A percentile compares a stretch with the other conserved stretches of the same genome.
These are phyloP conservation scores for Cathartes aura DNA, from an alignment of 2,113 vertebrate species.

Conservation along the genomic window DNA sequence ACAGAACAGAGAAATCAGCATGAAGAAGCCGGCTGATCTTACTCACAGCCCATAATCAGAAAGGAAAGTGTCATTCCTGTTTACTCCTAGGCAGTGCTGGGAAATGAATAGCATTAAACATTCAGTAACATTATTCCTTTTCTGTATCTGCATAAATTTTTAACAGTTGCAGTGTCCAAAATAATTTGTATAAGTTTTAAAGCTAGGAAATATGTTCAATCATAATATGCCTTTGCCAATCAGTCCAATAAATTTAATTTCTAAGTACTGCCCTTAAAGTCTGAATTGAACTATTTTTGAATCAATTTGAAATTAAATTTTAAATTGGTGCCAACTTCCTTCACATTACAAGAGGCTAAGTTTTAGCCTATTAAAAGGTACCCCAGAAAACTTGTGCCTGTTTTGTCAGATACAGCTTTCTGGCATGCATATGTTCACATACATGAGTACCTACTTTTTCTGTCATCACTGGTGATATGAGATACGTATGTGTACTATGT, in stretches of 20 bases:
- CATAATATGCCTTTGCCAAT: not conserved
- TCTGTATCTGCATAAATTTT: slow-evolving; percentile 56
- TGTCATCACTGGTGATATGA: not conserved
- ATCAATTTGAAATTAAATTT: slow-evolving; percentile 57
- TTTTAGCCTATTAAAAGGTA: not conserved
- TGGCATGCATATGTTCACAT: not conserved
- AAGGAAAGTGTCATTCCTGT: slow-evolving; percentile 36
- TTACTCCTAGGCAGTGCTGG: slow-evolving; percentile 46
- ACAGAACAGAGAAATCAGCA: slow-evolving; percentile 40
- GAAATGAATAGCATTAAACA: slow-evolving; percentile 62
- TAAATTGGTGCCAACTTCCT: not conserved
- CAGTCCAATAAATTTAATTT: slow-evolving; percentile 11
- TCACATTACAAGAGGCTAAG: not conserved
- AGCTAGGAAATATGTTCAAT: not conserved
- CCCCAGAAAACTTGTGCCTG: not conserved
- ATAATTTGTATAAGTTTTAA: slow-evolving; percentile 57
- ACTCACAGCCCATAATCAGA: slow-evolving; percentile 36
- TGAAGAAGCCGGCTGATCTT: not conserved
- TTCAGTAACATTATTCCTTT: slow-evolving; percentile 54
- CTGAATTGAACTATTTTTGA: slow-evolving; percentile 7
- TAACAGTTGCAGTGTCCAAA: slow-evolving; percentile 48
- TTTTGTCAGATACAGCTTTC: not conserved
- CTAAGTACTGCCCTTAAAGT: not conserved
- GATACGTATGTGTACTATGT: not conserved
- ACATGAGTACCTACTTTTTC: not conserved